Evolutionary conservation across 2,113 vertebrate species (phyloP).

Genomic region (Fregetta grallaria): DNA sequence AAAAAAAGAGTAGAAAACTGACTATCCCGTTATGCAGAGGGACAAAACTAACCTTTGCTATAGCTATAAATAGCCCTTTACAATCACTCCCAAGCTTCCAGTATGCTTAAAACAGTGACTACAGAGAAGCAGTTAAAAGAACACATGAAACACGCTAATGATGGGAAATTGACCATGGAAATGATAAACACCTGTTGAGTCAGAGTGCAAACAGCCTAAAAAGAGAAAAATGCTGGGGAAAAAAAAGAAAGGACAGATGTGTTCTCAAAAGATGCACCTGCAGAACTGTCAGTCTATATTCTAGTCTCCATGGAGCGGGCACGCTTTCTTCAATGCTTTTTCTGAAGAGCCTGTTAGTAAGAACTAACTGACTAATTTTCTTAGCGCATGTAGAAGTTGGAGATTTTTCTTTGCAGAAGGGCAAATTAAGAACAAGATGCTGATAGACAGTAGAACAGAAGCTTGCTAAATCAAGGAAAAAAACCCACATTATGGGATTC

Average conservation of each 20-base stretch:
- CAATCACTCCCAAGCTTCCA: neutral
- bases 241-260: neutral
- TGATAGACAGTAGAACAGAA: neutral
- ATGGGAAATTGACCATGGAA: neutral
- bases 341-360: neutral
- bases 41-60: neutral
- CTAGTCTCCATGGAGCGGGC: neutral
- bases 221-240: neutral
- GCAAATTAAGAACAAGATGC: neutral
- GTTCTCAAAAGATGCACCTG: neutral
- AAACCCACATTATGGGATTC: neutral
- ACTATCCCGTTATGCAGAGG: neutral
- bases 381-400: neutral
- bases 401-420: neutral
- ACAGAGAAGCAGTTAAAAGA: neutral
- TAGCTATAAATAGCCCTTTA: neutral
- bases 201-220: neutral
- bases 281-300: neutral
- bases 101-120: neutral
- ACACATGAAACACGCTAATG: neutral
- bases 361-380: neutral
- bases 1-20: neutral
- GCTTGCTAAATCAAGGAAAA: neutral
- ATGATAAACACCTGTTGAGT: neutral
- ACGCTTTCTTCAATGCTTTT: neutral